These are phyloP conservation scores for Trissolcus basalis DNA, from an alignment of 1,140 invertebrate species.

Conservation along the genomic window DNA sequence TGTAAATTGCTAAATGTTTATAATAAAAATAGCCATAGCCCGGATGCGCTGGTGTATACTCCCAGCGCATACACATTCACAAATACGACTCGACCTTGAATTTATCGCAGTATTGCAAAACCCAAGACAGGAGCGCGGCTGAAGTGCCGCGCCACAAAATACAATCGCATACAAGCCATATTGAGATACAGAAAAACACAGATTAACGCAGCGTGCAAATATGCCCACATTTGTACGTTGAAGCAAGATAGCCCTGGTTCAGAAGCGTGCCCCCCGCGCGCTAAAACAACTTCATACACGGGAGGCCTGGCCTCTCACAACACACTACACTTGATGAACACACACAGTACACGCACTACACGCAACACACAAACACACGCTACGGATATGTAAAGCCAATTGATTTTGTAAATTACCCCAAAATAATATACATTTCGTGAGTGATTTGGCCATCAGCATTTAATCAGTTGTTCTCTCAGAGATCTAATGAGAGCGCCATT, in stretches of 20 bases:
- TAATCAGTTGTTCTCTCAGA: slow-evolving; percentile 16
- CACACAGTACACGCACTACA: slow-evolving; percentile 63
- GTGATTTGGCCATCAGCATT: slow-evolving; percentile 49
- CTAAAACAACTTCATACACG: slow-evolving; percentile 70
- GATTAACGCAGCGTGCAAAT: slow-evolving; percentile 56
- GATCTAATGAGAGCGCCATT: slow-evolving; percentile 49
- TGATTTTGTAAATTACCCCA: slow-evolving; percentile 75
- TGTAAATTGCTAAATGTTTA: slow-evolving; percentile 78
- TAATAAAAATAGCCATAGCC: slow-evolving; percentile 78
- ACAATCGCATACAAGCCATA: slow-evolving; percentile 65
- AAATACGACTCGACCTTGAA: slow-evolving; percentile 77
- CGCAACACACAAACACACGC: slow-evolving; percentile 66
- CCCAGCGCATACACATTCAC: slow-evolving; percentile 77
- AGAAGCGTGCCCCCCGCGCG: slow-evolving; percentile 72
- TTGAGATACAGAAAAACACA: slow-evolving; percentile 61
- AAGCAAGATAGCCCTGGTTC: slow-evolving; percentile 71
- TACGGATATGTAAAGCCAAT: slow-evolving; percentile 78
- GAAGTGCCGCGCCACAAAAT: slow-evolving; percentile 58
- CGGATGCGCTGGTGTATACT: slow-evolving; percentile 78
- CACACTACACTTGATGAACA: slow-evolving; percentile 47
- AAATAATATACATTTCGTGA: slow-evolving; percentile 48
- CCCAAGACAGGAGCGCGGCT: slow-evolving; percentile 54
- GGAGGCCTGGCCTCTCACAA: slow-evolving; percentile 60
- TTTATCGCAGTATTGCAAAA: slow-evolving; percentile 68
- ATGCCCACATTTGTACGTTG: slow-evolving; percentile 66